These are phyloP conservation scores for Heliothis subflexa DNA, from an alignment of 1,140 invertebrate genomes.

Conservation along the genomic window DNA sequence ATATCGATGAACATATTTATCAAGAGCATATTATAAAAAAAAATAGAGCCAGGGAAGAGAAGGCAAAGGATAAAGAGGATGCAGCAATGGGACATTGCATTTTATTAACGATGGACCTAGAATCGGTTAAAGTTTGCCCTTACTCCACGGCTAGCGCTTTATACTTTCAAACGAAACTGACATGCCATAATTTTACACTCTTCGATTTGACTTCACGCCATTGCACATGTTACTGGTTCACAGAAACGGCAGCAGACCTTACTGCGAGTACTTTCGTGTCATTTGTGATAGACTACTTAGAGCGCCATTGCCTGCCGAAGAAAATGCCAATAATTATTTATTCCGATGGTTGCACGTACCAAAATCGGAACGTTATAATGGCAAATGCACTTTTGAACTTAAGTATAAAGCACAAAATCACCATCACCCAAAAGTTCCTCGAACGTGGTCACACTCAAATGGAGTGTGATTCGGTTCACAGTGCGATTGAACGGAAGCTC, in stretches of 20 bases:
- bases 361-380: conserved; percentile 70
- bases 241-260: conserved; percentile 69
- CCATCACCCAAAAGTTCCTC: conserved; percentile 76
- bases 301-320: conserved; percentile 38
- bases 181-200: conserved; percentile 75
- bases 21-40: not conserved
- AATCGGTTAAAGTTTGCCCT: not conserved
- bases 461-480: conserved; percentile 78
- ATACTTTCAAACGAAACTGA: conserved; percentile 49
- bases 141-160: conserved; percentile 1
- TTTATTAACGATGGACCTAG: not conserved
- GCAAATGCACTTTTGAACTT: conserved; percentile 58
- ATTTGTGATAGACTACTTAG: conserved; percentile 65
- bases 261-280: conserved; percentile 71
- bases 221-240: conserved; percentile 72
- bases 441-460: conserved; percentile 80
- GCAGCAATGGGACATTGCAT: not conserved
- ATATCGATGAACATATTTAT: not conserved
- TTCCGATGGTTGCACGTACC: conserved; percentile 68
- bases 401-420: conserved; percentile 54
- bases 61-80: not conserved
- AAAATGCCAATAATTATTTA: conserved; percentile 61
- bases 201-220: conserved; percentile 64
- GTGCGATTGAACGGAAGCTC: no score
- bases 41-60: not conserved